These are phyloP conservation scores for Julus scanicus DNA, from an alignment of 2,888 invertebrate species.

Conservation along the genomic window DNA sequence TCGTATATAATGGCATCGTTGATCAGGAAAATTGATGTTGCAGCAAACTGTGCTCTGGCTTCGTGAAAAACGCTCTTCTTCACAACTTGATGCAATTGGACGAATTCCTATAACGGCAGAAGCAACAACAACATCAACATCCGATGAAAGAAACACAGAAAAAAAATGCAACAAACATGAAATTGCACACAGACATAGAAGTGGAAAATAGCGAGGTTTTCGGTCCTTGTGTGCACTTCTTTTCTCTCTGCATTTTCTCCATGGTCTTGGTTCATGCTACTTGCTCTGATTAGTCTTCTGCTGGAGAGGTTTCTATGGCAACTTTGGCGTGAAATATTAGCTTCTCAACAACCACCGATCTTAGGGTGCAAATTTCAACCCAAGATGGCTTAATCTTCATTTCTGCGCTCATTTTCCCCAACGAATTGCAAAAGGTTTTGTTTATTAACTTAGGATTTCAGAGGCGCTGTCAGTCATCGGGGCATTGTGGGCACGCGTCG, in stretches of 20 bases:
- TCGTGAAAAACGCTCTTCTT: background rate
- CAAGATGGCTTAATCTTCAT: conserved; percentile 16
- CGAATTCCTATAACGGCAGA: background rate
- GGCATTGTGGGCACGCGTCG: no score
- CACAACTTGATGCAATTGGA: conserved; percentile 17
- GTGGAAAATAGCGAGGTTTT: background rate
- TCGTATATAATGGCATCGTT: conserved; percentile 25
- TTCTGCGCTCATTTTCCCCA: background rate
- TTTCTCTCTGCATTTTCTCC: background rate
- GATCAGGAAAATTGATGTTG: conserved; percentile 42
- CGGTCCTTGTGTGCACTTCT: background rate
- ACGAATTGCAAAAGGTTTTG: conserved; percentile 3
- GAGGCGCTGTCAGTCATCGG: background rate
- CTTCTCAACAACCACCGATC: background rate
- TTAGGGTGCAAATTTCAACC: background rate
- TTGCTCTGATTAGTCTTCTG: conserved; percentile 24
- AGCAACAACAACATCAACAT: background rate
- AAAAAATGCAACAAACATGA: background rate
- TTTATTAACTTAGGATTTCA: background rate
- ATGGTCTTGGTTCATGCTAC: background rate
- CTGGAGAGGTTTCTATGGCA: background rate
- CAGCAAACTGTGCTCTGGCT: background rate
- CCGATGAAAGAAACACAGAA: background rate
- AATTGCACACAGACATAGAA: background rate
- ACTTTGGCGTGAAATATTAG: conserved; percentile 27